Percentiles rank a stretch among this genome's conserved stretches.
Conservation (phyloP, 2,113 vertebrate species). For the Edolisoma coerulescens region DNA sequence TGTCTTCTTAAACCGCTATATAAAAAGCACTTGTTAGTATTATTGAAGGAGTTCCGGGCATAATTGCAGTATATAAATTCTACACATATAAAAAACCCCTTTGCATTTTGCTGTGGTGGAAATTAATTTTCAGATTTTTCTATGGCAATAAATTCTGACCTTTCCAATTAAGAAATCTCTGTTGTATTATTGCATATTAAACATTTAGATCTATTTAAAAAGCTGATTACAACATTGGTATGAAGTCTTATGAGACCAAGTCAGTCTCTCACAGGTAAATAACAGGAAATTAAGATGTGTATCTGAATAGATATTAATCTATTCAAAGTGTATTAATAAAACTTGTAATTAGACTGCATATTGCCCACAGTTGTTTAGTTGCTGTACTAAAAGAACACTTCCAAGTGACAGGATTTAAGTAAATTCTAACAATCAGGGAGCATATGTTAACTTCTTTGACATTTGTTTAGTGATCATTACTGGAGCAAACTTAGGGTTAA, state of each 20-base stretch:
- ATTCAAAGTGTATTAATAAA: background rate
- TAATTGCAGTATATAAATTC: background rate
- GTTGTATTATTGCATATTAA: conserved; percentile 11
- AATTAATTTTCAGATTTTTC: conserved; percentile 6
- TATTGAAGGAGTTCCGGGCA: background rate
- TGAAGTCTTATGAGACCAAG: background rate
- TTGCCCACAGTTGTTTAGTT: background rate
- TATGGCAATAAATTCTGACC: conserved; percentile 7
- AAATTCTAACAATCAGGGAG: background rate
- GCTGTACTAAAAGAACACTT: background rate
- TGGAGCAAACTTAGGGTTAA: background rate
- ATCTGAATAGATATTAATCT: background rate
- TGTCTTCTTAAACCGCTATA: background rate
- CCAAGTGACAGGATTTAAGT: background rate
- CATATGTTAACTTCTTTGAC: background rate
- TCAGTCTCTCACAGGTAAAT: conserved; percentile 23
- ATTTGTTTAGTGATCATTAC: background rate
- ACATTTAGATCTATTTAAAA: conserved; percentile 20
- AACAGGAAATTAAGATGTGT: conserved; percentile 29
- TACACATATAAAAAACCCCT: background rate
- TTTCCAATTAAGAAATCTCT: conserved; percentile 6
- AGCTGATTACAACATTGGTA: background rate
- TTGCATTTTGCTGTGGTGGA: background rate
- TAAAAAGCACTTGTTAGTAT: background rate
- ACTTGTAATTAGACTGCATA: background rate